Percentiles rank a stretch among this genome's conserved stretches.
These are phyloP conservation scores for Trachelus troglodyta DNA, from an alignment of 2,888 invertebrate species.

Conservation along the genomic window DNA sequence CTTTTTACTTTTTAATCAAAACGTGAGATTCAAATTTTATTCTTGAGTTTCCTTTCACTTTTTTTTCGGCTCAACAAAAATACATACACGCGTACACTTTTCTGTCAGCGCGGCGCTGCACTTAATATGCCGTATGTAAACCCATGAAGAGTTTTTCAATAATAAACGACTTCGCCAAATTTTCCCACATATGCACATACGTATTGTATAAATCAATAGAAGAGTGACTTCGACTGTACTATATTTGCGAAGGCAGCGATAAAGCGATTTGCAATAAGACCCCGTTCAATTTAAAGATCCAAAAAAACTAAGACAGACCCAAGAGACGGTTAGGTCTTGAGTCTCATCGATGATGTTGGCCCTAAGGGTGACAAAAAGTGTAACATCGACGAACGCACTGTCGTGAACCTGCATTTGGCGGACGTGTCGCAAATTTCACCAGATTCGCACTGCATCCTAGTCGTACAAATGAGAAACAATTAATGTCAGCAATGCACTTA, in stretches of 20 bases:
- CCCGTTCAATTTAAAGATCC: constrained; percentile 8
- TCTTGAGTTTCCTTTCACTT: neutral
- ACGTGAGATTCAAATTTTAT: neutral
- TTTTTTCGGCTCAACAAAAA: neutral
- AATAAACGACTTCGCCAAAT: neutral
- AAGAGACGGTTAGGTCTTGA: neutral
- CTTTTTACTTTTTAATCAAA: neutral
- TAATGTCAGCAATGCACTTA: no score
- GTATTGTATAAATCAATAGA: no score
- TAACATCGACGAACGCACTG: neutral
- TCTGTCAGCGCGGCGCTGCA: neutral
- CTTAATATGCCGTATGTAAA: neutral
- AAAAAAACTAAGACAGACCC: neutral
- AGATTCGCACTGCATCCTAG: neutral
- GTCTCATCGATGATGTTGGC: neutral
- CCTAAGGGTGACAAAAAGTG: neutral
- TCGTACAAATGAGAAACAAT: no score
- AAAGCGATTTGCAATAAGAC: neutral
- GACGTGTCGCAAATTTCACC: no score
- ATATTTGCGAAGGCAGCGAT: neutral
- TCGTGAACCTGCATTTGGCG: no score
- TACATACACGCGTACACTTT: neutral
- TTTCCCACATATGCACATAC: neutral
- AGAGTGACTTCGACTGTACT: neutral
- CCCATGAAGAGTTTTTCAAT: neutral